Evolutionary conservation across 1,140 invertebrate genomes (phyloP).

Genomic region (Himalopsyche phryganea): DNA sequence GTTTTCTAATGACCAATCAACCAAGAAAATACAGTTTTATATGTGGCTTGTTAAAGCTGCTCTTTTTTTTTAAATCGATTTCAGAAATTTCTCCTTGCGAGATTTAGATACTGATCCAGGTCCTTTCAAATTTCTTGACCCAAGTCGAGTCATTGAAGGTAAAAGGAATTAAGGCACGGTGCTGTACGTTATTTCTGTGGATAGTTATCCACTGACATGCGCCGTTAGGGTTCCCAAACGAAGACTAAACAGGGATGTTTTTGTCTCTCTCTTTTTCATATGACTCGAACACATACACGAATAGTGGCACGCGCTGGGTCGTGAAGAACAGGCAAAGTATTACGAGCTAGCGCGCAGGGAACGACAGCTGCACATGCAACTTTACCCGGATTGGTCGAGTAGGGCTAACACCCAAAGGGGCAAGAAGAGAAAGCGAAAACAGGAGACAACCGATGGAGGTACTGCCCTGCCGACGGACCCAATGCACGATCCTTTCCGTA

Average conservation of each 20-base stretch:
- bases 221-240: neutral
- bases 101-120: no score
- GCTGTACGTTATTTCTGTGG: no score
- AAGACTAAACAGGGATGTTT: neutral
- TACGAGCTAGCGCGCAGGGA: conserved; percentile 98
- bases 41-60: no score
- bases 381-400: conserved; percentile 98
- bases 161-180: no score
- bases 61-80: no score
- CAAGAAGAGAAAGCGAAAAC: conserved; percentile 99
- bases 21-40: no score
- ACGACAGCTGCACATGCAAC: conserved; percentile 96
- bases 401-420: conserved; percentile 95
- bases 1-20: no score
- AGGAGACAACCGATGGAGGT: conserved; percentile 96
- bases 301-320: conserved; percentile 97
- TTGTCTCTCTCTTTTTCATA: conserved; percentile 52
- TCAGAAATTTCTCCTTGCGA: no score
- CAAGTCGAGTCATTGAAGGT: no score
- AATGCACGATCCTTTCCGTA: neutral
- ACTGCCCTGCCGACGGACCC: conserved; percentile 52
- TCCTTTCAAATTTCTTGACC: no score
- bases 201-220: no score
- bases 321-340: conserved; percentile 99
- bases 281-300: conserved; percentile 37